Percentiles rank a stretch among this genome's conserved stretches.
Conservation (phyloP, 1,140 invertebrate genomes). For the Polypedilum vanderplanki region DNA sequence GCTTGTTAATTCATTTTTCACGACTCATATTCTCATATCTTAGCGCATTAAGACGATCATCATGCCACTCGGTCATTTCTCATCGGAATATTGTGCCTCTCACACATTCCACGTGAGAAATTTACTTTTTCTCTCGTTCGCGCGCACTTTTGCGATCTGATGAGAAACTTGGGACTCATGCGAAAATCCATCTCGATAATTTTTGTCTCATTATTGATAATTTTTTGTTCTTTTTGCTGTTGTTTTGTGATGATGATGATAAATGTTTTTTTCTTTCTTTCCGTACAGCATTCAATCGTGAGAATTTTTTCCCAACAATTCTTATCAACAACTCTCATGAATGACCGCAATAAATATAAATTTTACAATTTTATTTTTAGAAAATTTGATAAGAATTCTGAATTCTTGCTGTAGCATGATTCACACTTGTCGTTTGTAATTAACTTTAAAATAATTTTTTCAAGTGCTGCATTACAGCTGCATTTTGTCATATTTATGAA, state of each 20-base stretch:
- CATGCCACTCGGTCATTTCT: not conserved
- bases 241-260: not conserved
- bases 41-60: slow-evolving; percentile 21
- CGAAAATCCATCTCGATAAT: not conserved
- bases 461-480: not conserved
- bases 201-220: slow-evolving; percentile 8
- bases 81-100: not conserved
- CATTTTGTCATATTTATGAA: not conserved
- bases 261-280: too few relatives aligned
- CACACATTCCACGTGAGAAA: not conserved
- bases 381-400: too few relatives aligned
- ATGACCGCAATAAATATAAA: not conserved
- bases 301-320: not conserved
- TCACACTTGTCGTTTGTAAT: too few relatives aligned
- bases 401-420: too few relatives aligned
- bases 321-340: not conserved
- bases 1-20: slow-evolving; percentile 26
- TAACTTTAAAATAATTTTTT: too few relatives aligned
- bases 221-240: not conserved
- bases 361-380: too few relatives aligned
- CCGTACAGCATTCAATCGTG: too few relatives aligned
- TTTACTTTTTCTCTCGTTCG: not conserved
- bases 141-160: not conserved
- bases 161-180: not conserved
- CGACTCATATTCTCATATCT: not conserved